phyloP scores from a whole-genome alignment of 1,140 invertebrate genomes.

The Atta colombica region DNA sequence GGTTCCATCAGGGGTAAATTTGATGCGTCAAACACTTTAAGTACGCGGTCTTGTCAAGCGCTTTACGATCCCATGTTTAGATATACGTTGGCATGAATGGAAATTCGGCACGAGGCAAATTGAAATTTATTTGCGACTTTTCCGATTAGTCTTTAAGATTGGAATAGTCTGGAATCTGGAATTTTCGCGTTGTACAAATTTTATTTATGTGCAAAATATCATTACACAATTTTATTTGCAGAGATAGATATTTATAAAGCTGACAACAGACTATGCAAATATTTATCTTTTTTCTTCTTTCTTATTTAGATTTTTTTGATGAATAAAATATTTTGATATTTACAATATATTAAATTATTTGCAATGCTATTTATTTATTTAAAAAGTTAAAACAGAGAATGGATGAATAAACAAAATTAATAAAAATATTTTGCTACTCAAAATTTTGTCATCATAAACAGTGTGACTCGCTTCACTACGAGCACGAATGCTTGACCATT shows the following conservation, averaged over 20 bases:
- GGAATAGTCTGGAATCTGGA: too few species aligned
- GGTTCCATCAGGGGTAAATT: constrained; percentile 55
- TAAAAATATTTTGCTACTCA: neutral
- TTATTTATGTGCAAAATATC: neutral
- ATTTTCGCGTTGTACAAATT: neutral
- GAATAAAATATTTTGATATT: neutral
- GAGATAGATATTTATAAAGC: neutral
- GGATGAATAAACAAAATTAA: neutral
- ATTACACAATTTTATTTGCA: neutral
- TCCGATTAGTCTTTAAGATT: neutral
- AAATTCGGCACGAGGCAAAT: constrained; percentile 68
- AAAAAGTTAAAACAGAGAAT: neutral
- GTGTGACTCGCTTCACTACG: neutral
- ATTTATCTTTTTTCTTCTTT: neutral
- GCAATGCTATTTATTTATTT: neutral
- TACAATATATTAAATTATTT: neutral
- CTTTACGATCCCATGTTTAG: constrained; percentile 60
- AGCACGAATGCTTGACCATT: neutral
- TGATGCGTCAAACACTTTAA: constrained; percentile 56
- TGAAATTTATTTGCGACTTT: constrained; percentile 71
- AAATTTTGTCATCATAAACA: neutral
- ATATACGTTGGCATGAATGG: constrained; percentile 33
- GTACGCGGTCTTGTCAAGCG: constrained; percentile 57
- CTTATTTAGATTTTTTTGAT: neutral
- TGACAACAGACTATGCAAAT: neutral